Evolutionary conservation across 2,113 vertebrate species (phyloP), one percentile per base, ranked within the genome.

Genomic region (Oostethus manadensis): DNA sequence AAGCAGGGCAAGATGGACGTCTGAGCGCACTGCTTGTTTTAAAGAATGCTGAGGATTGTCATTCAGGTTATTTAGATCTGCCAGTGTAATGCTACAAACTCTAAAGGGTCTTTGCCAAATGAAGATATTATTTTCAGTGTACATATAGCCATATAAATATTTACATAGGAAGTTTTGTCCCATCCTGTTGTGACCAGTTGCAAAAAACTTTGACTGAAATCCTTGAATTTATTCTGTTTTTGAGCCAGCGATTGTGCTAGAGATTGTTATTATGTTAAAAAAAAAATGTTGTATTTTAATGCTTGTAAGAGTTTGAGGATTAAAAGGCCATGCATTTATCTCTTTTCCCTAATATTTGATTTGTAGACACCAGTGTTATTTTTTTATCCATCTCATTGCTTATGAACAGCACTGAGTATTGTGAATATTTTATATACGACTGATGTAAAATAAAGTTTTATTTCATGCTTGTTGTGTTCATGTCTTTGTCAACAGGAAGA

Each of bases 1-100:
- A 98, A 94, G 87, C 92, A 91, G 63, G 94, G 87, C 77, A 86
- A 88, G 89, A 87, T 23, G 54, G 47, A 48, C 1, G 14, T n/a
- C 14, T 15, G 49, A 55, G 40, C 35, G 21, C 18, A 7, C 8
- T 2, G 14, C 29, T 40, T 18, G 22, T 51, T 50, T 33, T 22
- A 16, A 10, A 53, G 17, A 33, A 29, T n/a, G 8, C 16, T 15
- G 7, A 16, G 3, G 15, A 8, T 54, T 1, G 38, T 42, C 13
- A 14, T 14, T 14, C 10, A 42, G 13, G n/a, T 13, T 13, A 42
- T 14, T 42, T 4, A 10, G 9, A 3, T 40, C 38, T 40, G 10
- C 8, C 9, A 3, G 1, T 40, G 38, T 40, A 10, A 40, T 11
- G 38, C 3, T 40, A 11, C 10, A 10, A 40, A 40, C 38, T 35